Base-by-base conservation (phyloP, 2,113 vertebrate species). In the Zapus hudsonius region DNA sequence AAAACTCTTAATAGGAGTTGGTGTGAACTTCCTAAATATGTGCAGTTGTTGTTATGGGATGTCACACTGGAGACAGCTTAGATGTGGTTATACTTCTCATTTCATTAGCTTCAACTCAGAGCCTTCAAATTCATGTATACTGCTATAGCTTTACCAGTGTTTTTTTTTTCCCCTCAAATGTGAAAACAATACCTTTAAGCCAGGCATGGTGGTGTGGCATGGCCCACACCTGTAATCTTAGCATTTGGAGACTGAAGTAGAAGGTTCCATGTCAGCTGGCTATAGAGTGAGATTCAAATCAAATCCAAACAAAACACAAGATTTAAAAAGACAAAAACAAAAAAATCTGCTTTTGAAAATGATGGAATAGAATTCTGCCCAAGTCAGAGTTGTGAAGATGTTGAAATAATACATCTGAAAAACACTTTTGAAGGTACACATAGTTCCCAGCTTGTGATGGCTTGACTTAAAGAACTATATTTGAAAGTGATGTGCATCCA, bases 61-160 rank as follows among this genome's bases (percentile, higher is more conserved):
- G 74, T 44, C 79, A 61, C n/a, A 61, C 38, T 31, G 38, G 66
- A 27, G 42, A 59, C 4, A 5, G 69, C 66, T 75, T 81, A 67
- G 78, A 36, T 70, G 38, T 76, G 66, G 22, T 84, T 94, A 19
- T 67, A 52, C 7, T 63, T 29, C 63, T 15, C 29, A 3, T 92
- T 88, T 75, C 75, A 47, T 69, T 69, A 59, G 22, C 87, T 84
- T 94, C 22, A n/a, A 25, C n/a, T 75, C 44, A 63, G 82, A 78
- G 31, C 47, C 69, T 33, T 57, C 87, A 36, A 74, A n/a, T 69
- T 87, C 16, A 47, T n/a, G 40, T 36, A 67, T n/a, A 7, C 47
- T 40, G 9, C 66, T 42, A 33, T 64, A 36, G 16, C 87, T 92
- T 81, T 40, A 55, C 78, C 59, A 31, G 0, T 83, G 12, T 10